These are phyloP conservation scores for Tetragonisca angustula DNA, from an alignment of 2,888 invertebrate genomes.

Conservation along the genomic window DNA sequence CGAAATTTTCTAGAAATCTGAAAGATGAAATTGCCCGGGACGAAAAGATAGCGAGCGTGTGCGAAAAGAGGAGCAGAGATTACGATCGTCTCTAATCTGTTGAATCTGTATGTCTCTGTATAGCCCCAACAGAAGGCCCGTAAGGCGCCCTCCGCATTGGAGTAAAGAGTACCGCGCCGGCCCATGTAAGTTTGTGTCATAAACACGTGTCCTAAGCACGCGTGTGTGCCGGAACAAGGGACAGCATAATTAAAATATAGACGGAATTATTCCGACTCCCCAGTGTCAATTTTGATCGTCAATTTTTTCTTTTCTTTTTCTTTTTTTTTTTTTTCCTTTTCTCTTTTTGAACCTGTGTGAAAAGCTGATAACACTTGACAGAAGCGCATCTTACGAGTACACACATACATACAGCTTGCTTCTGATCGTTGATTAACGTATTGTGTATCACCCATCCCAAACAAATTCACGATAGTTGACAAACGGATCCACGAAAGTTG, in stretches of 20 bases:
- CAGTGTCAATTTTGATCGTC: slow-evolving; percentile 12
- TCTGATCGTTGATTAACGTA: slow-evolving; percentile 61
- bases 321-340: no score
- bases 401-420: slow-evolving; percentile 42
- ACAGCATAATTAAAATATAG: slow-evolving; percentile 26
- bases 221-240: slow-evolving; percentile 54
- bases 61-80: background rate
- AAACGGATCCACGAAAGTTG: slow-evolving; percentile 25
- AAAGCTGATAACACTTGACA: slow-evolving; percentile 60
- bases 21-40: background rate
- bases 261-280: slow-evolving; percentile 33
- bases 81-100: slow-evolving; percentile 51
- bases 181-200: slow-evolving; percentile 82
- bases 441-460: slow-evolving; percentile 52
- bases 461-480: slow-evolving; percentile 25
- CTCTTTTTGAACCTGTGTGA: slow-evolving; percentile 55
- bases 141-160: slow-evolving; percentile 83
- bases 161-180: slow-evolving; percentile 83
- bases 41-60: background rate
- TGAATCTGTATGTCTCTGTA: slow-evolving; percentile 77
- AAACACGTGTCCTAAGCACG: slow-evolving; percentile 65
- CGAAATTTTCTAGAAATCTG: background rate
- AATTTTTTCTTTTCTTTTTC: background rate
- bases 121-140: slow-evolving; percentile 84
- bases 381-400: slow-evolving; percentile 41